Percentiles rank a stretch among this genome's conserved stretches.
Conservation (phyloP, 2,888 invertebrate genomes). For the Orthonychiurus folsomi region DNA sequence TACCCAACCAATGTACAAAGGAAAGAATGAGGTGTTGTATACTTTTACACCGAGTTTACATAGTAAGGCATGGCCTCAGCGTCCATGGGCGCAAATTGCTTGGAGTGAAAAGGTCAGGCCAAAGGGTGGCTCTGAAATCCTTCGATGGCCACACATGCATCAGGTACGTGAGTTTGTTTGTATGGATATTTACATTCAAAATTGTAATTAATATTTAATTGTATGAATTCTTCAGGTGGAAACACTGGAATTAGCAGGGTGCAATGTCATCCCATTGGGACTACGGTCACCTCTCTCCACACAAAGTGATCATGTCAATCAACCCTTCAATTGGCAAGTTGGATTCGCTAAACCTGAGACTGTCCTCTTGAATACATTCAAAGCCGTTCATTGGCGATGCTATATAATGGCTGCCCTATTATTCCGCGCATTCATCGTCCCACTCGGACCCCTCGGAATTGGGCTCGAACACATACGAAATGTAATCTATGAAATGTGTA, state of each 20-base stretch:
- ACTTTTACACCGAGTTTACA: constrained; percentile 30
- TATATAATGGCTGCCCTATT: constrained; percentile 60
- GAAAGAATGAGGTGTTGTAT: constrained; percentile 20
- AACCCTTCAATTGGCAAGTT: constrained; percentile 67
- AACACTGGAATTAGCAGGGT: constrained; percentile 58
- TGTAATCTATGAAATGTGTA: constrained; percentile 68
- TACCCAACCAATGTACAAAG: constrained; percentile 1
- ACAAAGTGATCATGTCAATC: constrained; percentile 53
- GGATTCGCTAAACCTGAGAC: constrained; percentile 67
- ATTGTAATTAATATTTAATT: no score
- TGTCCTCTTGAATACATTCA: constrained; percentile 62
- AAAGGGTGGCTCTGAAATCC: no score
- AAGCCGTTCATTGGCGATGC: constrained; percentile 61
- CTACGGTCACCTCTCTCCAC: constrained; percentile 52
- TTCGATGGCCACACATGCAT: constrained; percentile 8
- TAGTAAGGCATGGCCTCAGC: constrained; percentile 26
- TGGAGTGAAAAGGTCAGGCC: no score
- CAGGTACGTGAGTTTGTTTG: constrained; percentile 1
- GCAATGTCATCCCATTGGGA: constrained; percentile 61
- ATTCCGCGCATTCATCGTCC: constrained; percentile 63
- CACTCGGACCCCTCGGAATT: constrained; percentile 51
- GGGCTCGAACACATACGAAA: constrained; percentile 63
- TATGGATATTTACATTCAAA: not conserved
- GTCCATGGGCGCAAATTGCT: not conserved
- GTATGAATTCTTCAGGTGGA: constrained; percentile 52